Evolutionary conservation across 2,888 invertebrate species (phyloP).

Genomic region (Drosophila neonasuta): DNA sequence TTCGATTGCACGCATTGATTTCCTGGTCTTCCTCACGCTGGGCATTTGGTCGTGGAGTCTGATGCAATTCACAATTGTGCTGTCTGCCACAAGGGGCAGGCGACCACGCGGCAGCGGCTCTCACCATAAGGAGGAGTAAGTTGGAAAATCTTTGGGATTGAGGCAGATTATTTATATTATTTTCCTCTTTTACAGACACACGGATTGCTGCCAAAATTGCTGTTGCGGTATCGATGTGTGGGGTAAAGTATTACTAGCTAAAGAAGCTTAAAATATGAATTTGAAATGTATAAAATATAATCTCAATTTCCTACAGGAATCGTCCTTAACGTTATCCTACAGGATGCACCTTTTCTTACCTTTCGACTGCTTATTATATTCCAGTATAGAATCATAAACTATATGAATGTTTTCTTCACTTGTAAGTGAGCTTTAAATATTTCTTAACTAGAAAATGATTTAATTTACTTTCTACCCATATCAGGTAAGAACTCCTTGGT

Average conservation of each 20-base stretch:
- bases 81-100: conserved; percentile 93
- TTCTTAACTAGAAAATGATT: no score
- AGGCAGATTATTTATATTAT: neutral
- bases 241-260: conserved; percentile 78
- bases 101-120: conserved; percentile 86
- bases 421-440: conserved; percentile 85
- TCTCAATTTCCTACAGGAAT: conserved; percentile 83
- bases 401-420: conserved; percentile 98
- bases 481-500: conserved; percentile 90
- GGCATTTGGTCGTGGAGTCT: conserved; percentile 97
- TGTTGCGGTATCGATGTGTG: conserved; percentile 95
- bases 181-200: conserved; percentile 49
- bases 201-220: conserved; percentile 84
- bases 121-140: conserved; percentile 77
- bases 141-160: neutral
- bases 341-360: conserved; percentile 93
- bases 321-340: conserved; percentile 91
- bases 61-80: conserved; percentile 95
- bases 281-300: neutral
- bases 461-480: neutral
- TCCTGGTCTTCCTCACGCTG: conserved; percentile 92
- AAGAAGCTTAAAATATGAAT: neutral
- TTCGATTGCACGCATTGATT: conserved; percentile 89
- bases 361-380: conserved; percentile 93
- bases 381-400: conserved; percentile 93